Conservation (phyloP, 2,888 invertebrate genomes). For the Acanthosoma haemorrhoidale region DNA sequence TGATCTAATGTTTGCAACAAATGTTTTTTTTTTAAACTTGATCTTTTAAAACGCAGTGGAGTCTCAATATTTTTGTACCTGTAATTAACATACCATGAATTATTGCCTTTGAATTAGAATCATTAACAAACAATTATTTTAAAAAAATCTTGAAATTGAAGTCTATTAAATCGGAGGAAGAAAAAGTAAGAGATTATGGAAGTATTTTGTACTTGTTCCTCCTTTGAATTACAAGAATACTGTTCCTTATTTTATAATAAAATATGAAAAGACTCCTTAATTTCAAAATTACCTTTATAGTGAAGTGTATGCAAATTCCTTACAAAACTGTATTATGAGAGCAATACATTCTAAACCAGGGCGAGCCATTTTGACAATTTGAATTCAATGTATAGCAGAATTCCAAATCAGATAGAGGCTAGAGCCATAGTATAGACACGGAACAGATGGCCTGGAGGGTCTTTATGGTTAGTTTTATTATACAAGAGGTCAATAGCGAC, state of each 20-base stretch:
- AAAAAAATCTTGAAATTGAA: neutral
- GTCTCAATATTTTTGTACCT: conserved; percentile 29
- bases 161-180: neutral
- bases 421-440: too few species aligned
- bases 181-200: neutral
- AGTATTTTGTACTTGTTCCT: neutral
- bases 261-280: too few species aligned
- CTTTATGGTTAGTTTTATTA: too few species aligned
- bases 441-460: too few species aligned
- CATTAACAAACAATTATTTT: neutral
- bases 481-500: too few species aligned
- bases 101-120: neutral
- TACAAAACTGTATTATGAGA: too few species aligned
- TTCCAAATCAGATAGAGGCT: too few species aligned
- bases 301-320: too few species aligned
- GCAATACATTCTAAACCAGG: too few species aligned
- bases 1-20: neutral
- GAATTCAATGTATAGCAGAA: too few species aligned
- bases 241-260: neutral
- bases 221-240: neutral
- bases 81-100: conserved; percentile 20
- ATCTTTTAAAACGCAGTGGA: conserved; percentile 25
- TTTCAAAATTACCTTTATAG: too few species aligned
- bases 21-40: conserved; percentile 21
- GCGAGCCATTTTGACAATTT: too few species aligned